phyloP scores from a whole-genome alignment of 53 echinoderm and acorn worm species.

The Henricia sp. region DNA sequence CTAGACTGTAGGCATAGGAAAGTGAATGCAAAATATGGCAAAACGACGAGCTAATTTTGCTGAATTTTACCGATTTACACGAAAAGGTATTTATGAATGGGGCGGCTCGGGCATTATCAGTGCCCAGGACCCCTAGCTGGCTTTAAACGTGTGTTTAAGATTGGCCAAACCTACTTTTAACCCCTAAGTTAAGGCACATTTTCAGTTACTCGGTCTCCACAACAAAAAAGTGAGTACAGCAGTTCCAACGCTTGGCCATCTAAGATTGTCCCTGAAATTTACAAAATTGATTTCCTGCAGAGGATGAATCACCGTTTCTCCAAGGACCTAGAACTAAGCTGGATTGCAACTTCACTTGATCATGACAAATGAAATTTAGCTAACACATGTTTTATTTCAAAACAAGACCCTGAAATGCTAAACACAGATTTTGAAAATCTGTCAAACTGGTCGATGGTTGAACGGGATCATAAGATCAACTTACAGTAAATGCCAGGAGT shows the following conservation, averaged over 20 bases:
- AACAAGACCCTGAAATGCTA: not conserved
- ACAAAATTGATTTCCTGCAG: constrained; percentile 8
- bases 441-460: not conserved
- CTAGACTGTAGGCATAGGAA: no score
- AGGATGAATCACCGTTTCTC: constrained; percentile 1
- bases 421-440: not conserved
- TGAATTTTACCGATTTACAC: no score
- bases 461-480: constrained; percentile 18
- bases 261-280: not conserved
- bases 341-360: not conserved
- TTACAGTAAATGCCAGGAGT: not conserved
- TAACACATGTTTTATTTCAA: not conserved
- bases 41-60: no score
- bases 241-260: not conserved
- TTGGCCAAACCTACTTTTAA: no score
- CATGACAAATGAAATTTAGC: not conserved
- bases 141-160: no score
- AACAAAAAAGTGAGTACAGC: not conserved
- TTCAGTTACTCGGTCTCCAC: not conserved
- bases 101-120: no score
- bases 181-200: no score
- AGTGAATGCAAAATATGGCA: no score
- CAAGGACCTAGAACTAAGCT: not conserved
- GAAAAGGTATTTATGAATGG: no score
- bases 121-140: no score